phyloP scores from a whole-genome alignment of 2,113 vertebrate genomes.

The Rhinogobius similis region DNA sequence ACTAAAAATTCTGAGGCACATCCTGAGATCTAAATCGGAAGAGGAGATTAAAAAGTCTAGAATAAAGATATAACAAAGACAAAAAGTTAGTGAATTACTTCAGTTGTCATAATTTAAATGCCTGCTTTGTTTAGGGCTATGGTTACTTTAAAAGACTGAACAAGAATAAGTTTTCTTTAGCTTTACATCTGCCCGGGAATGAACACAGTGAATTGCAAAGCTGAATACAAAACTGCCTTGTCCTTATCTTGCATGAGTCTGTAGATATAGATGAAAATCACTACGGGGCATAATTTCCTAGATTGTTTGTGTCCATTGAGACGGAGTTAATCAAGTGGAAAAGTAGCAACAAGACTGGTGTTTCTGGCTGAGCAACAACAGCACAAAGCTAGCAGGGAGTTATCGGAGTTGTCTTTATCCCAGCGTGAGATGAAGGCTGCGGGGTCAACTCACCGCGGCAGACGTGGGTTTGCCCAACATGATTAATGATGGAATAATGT shows the following conservation, averaged over 20 bases:
- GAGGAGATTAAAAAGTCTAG: neutral
- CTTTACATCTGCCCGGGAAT: no score
- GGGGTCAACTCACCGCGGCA: neutral
- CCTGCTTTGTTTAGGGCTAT: neutral
- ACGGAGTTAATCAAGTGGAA: neutral
- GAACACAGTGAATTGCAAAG: neutral
- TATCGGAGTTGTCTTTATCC: constrained; percentile 7
- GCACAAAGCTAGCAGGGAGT: constrained; percentile 2
- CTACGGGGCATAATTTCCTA: neutral
- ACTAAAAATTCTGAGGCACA: neutral
- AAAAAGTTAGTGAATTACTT: neutral
- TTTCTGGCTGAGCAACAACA: neutral
- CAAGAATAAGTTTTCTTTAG: no score
- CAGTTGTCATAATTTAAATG: neutral
- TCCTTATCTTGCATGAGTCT: constrained; percentile 23
- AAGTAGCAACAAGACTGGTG: neutral
- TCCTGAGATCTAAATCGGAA: neutral
- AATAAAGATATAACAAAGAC: neutral
- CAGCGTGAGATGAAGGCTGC: constrained; percentile 10
- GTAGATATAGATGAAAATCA: neutral
- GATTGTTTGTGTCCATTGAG: neutral
- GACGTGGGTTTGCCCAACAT: constrained; percentile 14
- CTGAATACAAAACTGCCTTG: constrained; percentile 28
- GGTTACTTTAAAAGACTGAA: neutral
- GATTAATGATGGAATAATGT: constrained; percentile 41